Percentiles rank a stretch among this genome's conserved stretches.
phyloP scores from a whole-genome alignment of 2,888 invertebrate species.

The Rotaria socialis region DNA sequence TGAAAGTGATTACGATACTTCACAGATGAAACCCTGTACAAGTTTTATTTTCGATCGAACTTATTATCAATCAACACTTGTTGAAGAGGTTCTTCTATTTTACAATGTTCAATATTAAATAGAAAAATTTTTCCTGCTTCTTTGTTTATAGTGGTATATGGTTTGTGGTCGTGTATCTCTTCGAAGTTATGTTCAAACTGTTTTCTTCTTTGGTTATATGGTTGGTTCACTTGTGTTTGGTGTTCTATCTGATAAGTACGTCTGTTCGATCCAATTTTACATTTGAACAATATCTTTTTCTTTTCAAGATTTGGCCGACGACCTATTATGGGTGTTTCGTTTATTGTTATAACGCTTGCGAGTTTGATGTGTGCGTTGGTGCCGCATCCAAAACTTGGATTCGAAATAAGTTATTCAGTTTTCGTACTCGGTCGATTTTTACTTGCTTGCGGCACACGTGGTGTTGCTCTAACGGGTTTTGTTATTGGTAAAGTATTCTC shows the following conservation, averaged over 20 bases:
- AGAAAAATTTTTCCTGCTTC: background rate
- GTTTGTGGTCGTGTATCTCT: slow-evolving; percentile 12
- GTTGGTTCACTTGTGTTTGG: slow-evolving; percentile 25
- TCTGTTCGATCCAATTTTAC: background rate
- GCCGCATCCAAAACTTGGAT: background rate
- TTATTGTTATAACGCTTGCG: background rate
- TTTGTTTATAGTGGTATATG: background rate
- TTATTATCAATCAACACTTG: background rate
- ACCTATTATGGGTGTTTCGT: background rate
- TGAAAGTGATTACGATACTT: background rate
- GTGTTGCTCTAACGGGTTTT: slow-evolving; percentile 1
- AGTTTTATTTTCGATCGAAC: background rate
- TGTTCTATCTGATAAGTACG: slow-evolving; percentile 3
- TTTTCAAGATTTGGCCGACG: slow-evolving; percentile 9
- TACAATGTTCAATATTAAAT: background rate
- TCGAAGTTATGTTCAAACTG: background rate
- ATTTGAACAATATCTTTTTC: background rate
- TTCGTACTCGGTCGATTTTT: slow-evolving; percentile 3
- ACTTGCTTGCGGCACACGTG: background rate
- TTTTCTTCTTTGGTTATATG: slow-evolving; percentile 17
- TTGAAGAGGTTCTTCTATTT: background rate
- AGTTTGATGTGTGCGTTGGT: background rate
- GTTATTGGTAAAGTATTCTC: background rate
- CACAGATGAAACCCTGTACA: background rate
- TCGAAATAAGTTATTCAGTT: background rate